A percentile compares a stretch with the other conserved stretches of the same genome.
Conservation (phyloP, 2,113 vertebrate species). For the Rhabdomys dilectus region DNA sequence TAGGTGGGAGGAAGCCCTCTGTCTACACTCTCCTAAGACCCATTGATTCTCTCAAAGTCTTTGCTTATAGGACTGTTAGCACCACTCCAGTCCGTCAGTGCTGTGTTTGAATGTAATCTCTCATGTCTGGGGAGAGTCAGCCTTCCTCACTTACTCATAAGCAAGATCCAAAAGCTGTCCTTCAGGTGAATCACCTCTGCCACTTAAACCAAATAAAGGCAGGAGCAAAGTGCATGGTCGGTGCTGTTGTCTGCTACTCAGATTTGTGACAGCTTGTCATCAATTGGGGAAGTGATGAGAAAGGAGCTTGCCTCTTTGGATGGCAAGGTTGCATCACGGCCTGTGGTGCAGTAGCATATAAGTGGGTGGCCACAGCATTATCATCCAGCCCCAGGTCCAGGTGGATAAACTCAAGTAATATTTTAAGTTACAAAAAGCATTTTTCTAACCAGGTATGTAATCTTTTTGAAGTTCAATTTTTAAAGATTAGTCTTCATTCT, state of each 20-base stretch:
- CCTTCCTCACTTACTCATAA: background rate
- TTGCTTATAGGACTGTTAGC: background rate
- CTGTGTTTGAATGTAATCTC: background rate
- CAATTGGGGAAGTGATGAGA: background rate
- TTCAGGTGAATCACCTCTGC: background rate
- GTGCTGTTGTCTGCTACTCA: background rate
- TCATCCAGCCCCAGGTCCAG: background rate
- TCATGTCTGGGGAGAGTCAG: background rate
- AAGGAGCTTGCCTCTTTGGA: background rate
- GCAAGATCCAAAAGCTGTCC: background rate
- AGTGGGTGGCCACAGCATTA: background rate
- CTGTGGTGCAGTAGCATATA: too few relatives aligned
- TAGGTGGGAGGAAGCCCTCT: background rate
- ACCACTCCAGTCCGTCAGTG: background rate
- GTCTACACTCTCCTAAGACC: background rate
- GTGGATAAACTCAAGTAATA: background rate
- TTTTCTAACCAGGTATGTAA: background rate
- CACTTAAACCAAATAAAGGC: background rate
- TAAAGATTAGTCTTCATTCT: background rate
- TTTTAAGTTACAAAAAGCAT: background rate
- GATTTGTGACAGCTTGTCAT: background rate
- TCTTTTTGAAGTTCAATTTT: background rate
- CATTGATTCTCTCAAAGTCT: conserved; percentile 14
- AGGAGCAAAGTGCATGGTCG: background rate
- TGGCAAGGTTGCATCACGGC: background rate